Conservation (phyloP, 2,888 invertebrate genomes). For the Punctoribates punctum region DNA sequence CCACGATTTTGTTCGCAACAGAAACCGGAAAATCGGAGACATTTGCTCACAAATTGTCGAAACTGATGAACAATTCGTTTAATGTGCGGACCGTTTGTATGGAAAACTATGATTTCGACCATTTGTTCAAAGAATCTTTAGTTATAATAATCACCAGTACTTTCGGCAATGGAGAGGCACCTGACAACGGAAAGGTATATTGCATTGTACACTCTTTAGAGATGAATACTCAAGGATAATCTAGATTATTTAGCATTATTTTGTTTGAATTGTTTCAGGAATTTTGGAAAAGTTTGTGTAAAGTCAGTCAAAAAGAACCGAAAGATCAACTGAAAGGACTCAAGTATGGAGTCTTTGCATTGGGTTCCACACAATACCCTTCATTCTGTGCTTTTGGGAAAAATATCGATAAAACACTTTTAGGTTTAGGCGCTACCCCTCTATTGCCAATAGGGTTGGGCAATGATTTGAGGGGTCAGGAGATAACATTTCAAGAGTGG, state of each 20-base stretch:
- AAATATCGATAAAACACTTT: slow-evolving; percentile 82
- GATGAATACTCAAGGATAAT: too few relatives aligned
- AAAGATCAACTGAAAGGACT: background rate
- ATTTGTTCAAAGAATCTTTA: slow-evolving; percentile 86
- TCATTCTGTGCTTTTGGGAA: slow-evolving; percentile 93
- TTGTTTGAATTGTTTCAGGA: slow-evolving; percentile 51
- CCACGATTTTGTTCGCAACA: slow-evolving; percentile 87
- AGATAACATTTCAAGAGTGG: slow-evolving; percentile 69
- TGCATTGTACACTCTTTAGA: too few relatives aligned
- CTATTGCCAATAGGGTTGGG: slow-evolving; percentile 75
- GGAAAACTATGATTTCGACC: slow-evolving; percentile 88
- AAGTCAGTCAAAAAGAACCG: background rate
- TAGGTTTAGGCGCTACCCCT: slow-evolving; percentile 82
- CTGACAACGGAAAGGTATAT: slow-evolving; percentile 83
- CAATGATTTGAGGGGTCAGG: slow-evolving; percentile 93
- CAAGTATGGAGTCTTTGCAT: slow-evolving; percentile 80
- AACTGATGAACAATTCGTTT: slow-evolving; percentile 88
- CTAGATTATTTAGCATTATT: too few relatives aligned
- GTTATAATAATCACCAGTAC: slow-evolving; percentile 87
- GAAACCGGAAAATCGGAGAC: slow-evolving; percentile 94
- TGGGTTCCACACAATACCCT: slow-evolving; percentile 92
- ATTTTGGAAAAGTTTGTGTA: slow-evolving; percentile 33
- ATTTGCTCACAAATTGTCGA: slow-evolving; percentile 85
- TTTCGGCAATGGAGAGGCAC: slow-evolving; percentile 94
- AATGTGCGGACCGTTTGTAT: slow-evolving; percentile 66